These are phyloP conservation scores for Lepidochitona cinerea DNA, from an alignment of 2,888 invertebrate genomes.

Conservation along the genomic window DNA sequence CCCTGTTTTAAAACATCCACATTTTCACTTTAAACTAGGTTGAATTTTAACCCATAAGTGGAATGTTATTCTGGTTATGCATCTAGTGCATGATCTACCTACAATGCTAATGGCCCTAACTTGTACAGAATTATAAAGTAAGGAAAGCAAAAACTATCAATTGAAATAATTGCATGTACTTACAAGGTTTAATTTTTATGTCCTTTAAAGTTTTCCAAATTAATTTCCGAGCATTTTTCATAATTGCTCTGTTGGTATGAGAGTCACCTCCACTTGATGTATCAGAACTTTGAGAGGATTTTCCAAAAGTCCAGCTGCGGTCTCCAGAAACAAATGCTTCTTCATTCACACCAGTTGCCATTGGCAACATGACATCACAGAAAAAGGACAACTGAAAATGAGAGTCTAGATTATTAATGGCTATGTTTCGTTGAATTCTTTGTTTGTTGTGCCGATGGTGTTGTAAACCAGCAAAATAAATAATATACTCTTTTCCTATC, in stretches of 20 bases:
- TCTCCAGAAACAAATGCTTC: conserved; percentile 66
- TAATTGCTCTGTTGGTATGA: conserved; percentile 23
- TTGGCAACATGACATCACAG: conserved; percentile 73
- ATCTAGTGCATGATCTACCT: too few relatives aligned
- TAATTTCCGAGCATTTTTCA: conserved; percentile 56
- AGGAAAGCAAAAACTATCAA: neutral
- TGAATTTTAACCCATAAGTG: too few relatives aligned
- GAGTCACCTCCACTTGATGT: neutral
- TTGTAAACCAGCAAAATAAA: too few relatives aligned
- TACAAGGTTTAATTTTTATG: conserved; percentile 64
- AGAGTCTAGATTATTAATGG: too few relatives aligned
- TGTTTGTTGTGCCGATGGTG: too few relatives aligned
- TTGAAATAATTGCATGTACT: conserved; percentile 22
- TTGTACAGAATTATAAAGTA: too few relatives aligned
- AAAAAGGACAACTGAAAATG: conserved; percentile 72
- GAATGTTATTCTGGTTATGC: too few relatives aligned
- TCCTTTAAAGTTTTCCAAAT: conserved; percentile 66
- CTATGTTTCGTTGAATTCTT: too few relatives aligned
- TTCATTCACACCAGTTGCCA: conserved; percentile 68
- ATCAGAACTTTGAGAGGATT: conserved; percentile 26
- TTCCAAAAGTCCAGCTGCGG: conserved; percentile 45
- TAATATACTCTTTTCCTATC: too few relatives aligned
- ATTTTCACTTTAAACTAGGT: too few relatives aligned
- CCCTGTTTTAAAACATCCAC: too few relatives aligned
- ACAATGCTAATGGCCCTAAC: too few relatives aligned